Evolutionary conservation across 1,140 invertebrate genomes (phyloP), one percentile per base, ranked within the genome.

Genomic region (Listronotus bonariensis): DNA sequence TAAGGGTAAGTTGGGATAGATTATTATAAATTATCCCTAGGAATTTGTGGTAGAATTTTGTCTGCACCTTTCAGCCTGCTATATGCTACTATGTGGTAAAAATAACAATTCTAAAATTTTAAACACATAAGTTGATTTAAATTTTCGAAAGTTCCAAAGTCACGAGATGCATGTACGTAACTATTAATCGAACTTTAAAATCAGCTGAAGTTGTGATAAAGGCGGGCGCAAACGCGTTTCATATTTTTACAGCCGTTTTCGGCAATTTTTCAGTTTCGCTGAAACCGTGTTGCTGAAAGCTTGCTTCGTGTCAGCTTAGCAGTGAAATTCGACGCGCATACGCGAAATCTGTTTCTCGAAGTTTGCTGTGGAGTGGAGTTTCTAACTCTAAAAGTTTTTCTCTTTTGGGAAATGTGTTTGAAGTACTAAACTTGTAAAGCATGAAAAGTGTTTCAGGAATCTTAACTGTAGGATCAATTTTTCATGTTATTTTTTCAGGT

Each of bases 221-320:
- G 55, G 55, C 41, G 42, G 42, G 59, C 59, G 59, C 59, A 62
- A 62, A 53, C 59, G 59, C 59, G 57, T 51, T 60, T 46, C 32
- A 53, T 26, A 45, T 15, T 62, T 62, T 62, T 34, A 38, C 59
- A 17, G 31, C 14, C 59, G 51, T 62, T 62, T 62, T 62, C 59
- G 12, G 46, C 43, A 62, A 62, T 8, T 62, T 62, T 62, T 40
- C 59, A 62, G 59, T 62, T 62, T 42, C 36, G 6, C 38, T 40
- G 38, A 42, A 17, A 41, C 14, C 59, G 59, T 49, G 36, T 17
- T 20, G 20, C 34, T 20, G 49, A 40, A 52, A 34, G 36, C 26
- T 41, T 49, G n/a, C 9, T 9, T 17, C 17, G 45, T 14, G 17
- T 32, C n/a, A 12, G 7, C 14, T n/a, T 36, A 10, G 8, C 8